Evolutionary conservation across 2,113 vertebrate genomes (phyloP), one percentile per base, ranked within the genome.

Genomic region (Platysteira castanea): DNA sequence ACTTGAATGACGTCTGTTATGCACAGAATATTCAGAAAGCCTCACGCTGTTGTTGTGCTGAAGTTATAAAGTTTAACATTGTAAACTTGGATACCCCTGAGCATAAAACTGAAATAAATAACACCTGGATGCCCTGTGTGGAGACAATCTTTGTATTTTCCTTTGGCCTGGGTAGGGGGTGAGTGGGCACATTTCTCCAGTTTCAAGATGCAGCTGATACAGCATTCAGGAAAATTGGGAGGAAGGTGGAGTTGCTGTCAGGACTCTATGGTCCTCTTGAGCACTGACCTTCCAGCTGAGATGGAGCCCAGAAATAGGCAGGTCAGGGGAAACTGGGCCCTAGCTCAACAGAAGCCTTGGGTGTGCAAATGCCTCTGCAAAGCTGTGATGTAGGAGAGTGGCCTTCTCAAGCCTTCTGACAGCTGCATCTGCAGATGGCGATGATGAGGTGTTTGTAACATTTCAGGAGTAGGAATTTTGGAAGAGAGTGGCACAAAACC

Each of bases 121-220:
- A 16, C 18, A 33, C 10, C 33, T 19, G 28, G 28, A 60, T 53
- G 33, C 8, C 7, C 27, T 46, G 39, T 68, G 18, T 77, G 18
- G 46, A 52, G 37, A 37, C 2, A 60, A 17, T 28, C 12, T 37
- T 52, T 28, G 33, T 33, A 4, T 52, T 79, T 20, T 69, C 22
- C 20, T n/a, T 91, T 42, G 23, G 4, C 28, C 47, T 53, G 33
- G 7, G 8, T 30, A 13, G 21, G 6, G 6, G 8, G 15, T 92
- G 30, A 42, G 18, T 2, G 4, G 39, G 13, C 11, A 0, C 4
- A 22, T 27, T 24, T 28, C 23, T 64, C 26, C 44, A 15, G 8
- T 21, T 44, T 41, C 11, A 7, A 30, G 14, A 3, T 6, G 6
- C 3, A 11, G 21, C 4, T 12, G 3, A 20, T 12, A 21, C 0